Evolutionary conservation across 2,888 invertebrate genomes (phyloP).

Genomic region (Branchellion lobata): DNA sequence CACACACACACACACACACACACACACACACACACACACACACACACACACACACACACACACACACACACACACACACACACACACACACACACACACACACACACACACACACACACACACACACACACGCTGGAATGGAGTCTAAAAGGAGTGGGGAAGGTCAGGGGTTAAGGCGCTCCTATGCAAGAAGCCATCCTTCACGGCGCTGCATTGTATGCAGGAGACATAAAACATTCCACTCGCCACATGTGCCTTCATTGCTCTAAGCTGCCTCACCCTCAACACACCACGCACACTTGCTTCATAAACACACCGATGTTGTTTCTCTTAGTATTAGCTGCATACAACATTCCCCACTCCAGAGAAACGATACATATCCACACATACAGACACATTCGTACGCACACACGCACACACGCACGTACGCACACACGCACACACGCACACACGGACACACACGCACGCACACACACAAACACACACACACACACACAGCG

Average conservation of each 20-base stretch:
- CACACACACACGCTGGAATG: too few relatives aligned
- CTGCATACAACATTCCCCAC: too few relatives aligned
- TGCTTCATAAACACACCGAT: background rate
- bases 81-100: background rate
- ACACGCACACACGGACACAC: background rate
- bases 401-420: background rate
- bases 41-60: conserved; percentile 9
- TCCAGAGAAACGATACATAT: too few relatives aligned
- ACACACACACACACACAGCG: too few relatives aligned
- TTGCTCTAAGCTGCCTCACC: too few relatives aligned
- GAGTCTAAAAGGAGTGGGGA: too few relatives aligned
- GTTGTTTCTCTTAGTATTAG: too few relatives aligned
- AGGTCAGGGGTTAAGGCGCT: too few relatives aligned
- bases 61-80: conserved; percentile 4
- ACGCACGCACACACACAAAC: background rate
- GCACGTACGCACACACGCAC: background rate
- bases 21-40: conserved; percentile 15
- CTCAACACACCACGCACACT: background rate
- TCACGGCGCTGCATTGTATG: too few relatives aligned
- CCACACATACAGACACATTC: background rate
- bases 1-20: conserved; percentile 5
- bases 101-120: conserved; percentile 1
- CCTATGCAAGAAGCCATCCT: too few relatives aligned
- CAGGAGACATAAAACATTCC: too few relatives aligned
- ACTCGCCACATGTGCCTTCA: too few relatives aligned